Evolutionary conservation across 2,888 invertebrate genomes (phyloP).

Genomic region (Amblyjoppa fuscipennis): DNA sequence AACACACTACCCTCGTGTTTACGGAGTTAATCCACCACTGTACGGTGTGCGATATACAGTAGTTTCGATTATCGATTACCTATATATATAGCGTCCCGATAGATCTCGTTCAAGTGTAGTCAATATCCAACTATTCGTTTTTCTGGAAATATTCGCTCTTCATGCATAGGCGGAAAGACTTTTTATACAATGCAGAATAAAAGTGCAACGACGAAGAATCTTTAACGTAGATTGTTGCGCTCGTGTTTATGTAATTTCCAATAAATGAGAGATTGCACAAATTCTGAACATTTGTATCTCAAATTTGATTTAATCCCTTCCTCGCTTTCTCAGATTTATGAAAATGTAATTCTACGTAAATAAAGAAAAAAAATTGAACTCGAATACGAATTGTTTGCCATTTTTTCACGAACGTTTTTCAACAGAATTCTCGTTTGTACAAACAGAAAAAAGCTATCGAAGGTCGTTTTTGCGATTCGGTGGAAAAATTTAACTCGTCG

Average conservation of each 20-base stretch:
- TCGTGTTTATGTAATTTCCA: slow-evolving; percentile 61
- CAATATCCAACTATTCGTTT: slow-evolving; percentile 52
- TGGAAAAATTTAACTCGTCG: not conserved
- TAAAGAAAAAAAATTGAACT: not conserved
- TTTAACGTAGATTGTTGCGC: slow-evolving; percentile 48
- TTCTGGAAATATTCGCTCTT: slow-evolving; percentile 41
- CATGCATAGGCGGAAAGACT: slow-evolving; percentile 27
- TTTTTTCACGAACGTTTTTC: not conserved
- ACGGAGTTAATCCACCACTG: slow-evolving; percentile 46
- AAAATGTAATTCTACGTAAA: too few species aligned
- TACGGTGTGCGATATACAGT: slow-evolving; percentile 42
- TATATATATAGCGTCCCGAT: slow-evolving; percentile 32
- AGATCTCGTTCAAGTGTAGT: slow-evolving; percentile 49
- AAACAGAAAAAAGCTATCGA: not conserved
- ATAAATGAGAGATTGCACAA: slow-evolving; percentile 66
- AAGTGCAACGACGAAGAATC: slow-evolving; percentile 32
- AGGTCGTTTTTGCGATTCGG: not conserved
- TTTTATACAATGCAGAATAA: slow-evolving; percentile 59
- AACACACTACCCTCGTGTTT: slow-evolving; percentile 41
- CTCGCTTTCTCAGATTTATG: not conserved
- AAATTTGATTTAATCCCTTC: not conserved
- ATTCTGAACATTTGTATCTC: slow-evolving; percentile 25
- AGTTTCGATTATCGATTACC: slow-evolving; percentile 26
- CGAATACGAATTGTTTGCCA: not conserved
- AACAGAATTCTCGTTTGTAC: not conserved